A percentile compares a stretch with the other conserved stretches of the same genome.
Conservation (phyloP, 2,113 vertebrate species). For the Eublepharis macularius region DNA sequence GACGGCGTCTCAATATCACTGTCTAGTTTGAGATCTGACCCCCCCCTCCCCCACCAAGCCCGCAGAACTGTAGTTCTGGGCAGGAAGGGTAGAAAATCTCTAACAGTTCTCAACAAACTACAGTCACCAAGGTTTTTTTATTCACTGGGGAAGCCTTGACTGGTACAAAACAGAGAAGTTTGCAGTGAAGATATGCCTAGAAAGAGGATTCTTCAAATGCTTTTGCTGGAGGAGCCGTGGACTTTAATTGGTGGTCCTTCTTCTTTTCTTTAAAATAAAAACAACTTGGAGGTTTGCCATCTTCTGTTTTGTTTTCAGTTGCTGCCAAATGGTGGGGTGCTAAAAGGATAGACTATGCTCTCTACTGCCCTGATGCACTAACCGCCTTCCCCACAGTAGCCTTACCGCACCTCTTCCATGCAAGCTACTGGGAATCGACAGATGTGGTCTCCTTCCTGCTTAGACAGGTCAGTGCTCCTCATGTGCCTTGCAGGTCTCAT, state of each 20-base stretch:
- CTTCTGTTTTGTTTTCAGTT: slow-evolving; percentile 69
- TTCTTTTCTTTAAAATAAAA: background rate
- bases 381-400: slow-evolving; percentile 94
- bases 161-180: rapidly evolving
- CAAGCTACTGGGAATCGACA: slow-evolving; percentile 98
- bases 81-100: too few relatives aligned
- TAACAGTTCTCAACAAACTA: background rate
- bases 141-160: background rate
- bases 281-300: rapidly evolving
- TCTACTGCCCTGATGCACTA: slow-evolving; percentile 94
- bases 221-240: background rate
- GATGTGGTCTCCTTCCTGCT: slow-evolving; percentile 95
- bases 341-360: slow-evolving; percentile 93
- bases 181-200: background rate
- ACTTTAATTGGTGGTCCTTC: background rate
- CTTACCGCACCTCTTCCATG: slow-evolving; percentile 96
- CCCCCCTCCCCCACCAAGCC: background rate
- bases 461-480: slow-evolving; percentile 84
- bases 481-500: background rate
- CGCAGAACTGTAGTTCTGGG: background rate
- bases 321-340: slow-evolving; percentile 95
- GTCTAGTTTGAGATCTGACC: background rate
- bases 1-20: too few relatives aligned
- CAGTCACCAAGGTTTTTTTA: background rate
- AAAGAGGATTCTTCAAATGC: background rate